Conservation (phyloP, 2,797 vertebrate species). For the Lutjanus campechanus region DNA sequence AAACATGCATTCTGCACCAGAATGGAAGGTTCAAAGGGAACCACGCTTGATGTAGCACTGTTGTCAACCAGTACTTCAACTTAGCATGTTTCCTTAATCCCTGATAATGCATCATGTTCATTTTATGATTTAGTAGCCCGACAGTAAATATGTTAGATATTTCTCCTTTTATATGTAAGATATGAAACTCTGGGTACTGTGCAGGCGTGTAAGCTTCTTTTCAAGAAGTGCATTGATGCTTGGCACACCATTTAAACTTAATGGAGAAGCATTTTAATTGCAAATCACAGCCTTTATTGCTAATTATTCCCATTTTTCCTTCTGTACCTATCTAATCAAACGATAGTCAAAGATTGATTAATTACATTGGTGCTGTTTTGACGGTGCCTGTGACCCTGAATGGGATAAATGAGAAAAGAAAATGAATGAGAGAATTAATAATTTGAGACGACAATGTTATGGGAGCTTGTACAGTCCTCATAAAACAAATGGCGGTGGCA, state of each 20-base stretch:
- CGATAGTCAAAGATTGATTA: not conserved
- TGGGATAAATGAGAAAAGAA: conserved; percentile 3
- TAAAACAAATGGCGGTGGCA: not conserved
- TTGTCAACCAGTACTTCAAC: too few species aligned
- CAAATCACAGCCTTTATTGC: conserved; percentile 1
- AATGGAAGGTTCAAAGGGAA: too few species aligned
- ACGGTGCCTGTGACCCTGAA: not conserved
- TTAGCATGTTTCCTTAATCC: too few species aligned
- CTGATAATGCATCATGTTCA: too few species aligned
- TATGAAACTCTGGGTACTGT: not conserved
- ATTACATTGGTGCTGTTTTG: not conserved
- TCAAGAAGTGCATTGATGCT: not conserved
- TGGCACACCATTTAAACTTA: not conserved
- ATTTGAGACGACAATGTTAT: not conserved
- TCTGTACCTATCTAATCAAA: conserved; percentile 6
- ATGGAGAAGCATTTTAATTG: not conserved
- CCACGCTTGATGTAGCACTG: too few species aligned
- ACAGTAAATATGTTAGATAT: not conserved
- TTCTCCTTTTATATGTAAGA: not conserved
- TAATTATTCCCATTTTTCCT: not conserved
- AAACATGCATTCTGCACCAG: too few species aligned
- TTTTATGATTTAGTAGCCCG: too few species aligned
- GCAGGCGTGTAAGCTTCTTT: not conserved
- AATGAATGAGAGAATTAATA: not conserved
- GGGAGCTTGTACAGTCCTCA: not conserved